Conservation (phyloP, 2,113 vertebrate species). For the Corythornis vintsioides region DNA sequence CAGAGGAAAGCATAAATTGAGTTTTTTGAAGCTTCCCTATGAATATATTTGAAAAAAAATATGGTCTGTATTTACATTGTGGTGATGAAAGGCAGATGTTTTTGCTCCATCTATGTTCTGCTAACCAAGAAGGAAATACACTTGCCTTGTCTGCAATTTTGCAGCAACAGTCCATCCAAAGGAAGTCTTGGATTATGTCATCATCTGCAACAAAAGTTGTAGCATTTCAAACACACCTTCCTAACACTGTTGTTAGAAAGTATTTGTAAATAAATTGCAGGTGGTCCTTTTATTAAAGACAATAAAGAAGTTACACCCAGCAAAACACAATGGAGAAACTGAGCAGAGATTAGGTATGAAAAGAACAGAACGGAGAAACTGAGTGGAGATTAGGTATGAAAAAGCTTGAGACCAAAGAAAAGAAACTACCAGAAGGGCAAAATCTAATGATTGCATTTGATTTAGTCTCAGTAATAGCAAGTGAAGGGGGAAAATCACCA, state of each 20-base stretch:
- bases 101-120: neutral
- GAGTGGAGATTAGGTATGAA: neutral
- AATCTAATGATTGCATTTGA: neutral
- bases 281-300: neutral
- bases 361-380: neutral
- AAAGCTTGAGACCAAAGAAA: neutral
- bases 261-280: conserved; percentile 18
- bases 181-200: conserved; percentile 90
- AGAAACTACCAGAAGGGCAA: neutral
- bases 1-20: neutral
- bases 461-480: neutral
- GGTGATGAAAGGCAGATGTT: neutral
- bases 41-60: neutral
- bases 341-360: neutral
- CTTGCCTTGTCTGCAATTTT: conserved; percentile 94
- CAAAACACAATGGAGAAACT: neutral
- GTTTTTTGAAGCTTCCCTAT: neutral
- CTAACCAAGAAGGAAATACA: neutral
- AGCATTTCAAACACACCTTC: conserved; percentile 40
- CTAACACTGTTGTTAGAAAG: neutral
- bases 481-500: neutral
- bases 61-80: neutral
- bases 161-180: conserved; percentile 93
- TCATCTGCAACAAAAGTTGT: conserved; percentile 84
- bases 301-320: neutral